phyloP scores from a whole-genome alignment of 2,113 vertebrate species.

The Gopherus flavomarginatus region DNA sequence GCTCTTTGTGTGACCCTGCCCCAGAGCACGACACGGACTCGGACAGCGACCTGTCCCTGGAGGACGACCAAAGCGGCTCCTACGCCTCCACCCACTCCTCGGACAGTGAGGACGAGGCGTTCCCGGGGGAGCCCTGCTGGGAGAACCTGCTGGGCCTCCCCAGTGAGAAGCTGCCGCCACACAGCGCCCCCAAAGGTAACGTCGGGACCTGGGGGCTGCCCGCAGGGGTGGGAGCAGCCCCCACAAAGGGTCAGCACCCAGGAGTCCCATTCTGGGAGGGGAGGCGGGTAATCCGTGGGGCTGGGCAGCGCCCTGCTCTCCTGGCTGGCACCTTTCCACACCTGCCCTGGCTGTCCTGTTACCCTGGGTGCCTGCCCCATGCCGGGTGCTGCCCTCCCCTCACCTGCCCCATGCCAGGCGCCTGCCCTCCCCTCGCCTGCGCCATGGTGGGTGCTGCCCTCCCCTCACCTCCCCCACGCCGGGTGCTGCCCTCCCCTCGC shows the following conservation, averaged over 20 bases:
- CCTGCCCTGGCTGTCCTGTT: background rate
- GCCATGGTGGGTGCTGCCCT: no score
- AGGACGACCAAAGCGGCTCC: slow-evolving; percentile 92
- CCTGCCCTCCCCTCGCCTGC: no score
- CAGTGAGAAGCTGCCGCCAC: slow-evolving; percentile 65
- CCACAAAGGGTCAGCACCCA: no score
- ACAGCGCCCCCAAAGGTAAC: slow-evolving; percentile 79
- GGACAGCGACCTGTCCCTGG: slow-evolving; percentile 92
- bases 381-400: no score
- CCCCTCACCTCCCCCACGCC: no score
- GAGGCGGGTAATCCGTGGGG: background rate
- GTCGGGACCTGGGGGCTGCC: background rate
- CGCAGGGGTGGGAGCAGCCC: background rate
- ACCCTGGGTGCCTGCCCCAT: background rate
- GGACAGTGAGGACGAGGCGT: slow-evolving; percentile 89
- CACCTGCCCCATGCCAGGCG: no score
- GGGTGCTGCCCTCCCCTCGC: no score
- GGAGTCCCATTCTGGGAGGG: background rate
- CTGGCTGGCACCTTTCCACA: background rate
- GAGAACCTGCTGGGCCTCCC: slow-evolving; percentile 82
- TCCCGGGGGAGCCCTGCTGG: slow-evolving; percentile 85
- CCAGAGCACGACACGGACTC: slow-evolving; percentile 90
- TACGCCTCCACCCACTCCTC: slow-evolving; percentile 93
- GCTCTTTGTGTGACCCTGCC: background rate
- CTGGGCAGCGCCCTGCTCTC: background rate